Conservation (phyloP, 1,140 invertebrate genomes). For the Mycetomoellerius zeteki region DNA sequence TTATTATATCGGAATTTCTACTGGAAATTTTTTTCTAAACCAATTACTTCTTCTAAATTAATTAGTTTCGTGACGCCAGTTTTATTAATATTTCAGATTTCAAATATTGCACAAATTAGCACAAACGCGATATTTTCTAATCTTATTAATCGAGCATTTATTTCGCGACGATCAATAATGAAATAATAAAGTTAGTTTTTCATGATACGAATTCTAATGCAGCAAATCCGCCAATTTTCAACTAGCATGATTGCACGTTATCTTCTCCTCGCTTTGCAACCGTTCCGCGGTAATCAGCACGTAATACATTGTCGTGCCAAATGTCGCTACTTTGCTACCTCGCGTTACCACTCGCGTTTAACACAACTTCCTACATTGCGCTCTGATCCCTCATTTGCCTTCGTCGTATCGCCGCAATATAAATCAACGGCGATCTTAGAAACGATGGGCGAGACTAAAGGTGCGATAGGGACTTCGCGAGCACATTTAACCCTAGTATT, state of each 20-base stretch:
- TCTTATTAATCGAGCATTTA: constrained; percentile 37
- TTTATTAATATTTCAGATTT: background rate
- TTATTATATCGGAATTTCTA: background rate
- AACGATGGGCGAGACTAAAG: background rate
- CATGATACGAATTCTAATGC: background rate
- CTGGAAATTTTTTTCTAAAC: background rate
- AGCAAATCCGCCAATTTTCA: constrained; percentile 32
- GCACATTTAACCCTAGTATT: background rate
- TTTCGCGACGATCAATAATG: constrained; percentile 7
- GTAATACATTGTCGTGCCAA: constrained; percentile 60
- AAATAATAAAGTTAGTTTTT: constrained; percentile 13
- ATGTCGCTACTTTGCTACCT: constrained; percentile 51
- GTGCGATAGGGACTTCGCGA: background rate
- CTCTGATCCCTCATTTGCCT: constrained; percentile 57
- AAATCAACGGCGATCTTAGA: constrained; percentile 57
- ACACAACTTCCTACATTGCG: constrained; percentile 50
- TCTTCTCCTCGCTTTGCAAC: constrained; percentile 45
- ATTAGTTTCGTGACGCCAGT: background rate
- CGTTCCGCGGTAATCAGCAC: constrained; percentile 49
- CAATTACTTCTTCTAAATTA: background rate
- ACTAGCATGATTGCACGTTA: constrained; percentile 40
- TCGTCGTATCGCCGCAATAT: constrained; percentile 51
- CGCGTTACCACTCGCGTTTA: constrained; percentile 63
- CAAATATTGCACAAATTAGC: background rate
- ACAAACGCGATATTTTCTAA: constrained; percentile 19